phyloP scores from a whole-genome alignment of 2,113 vertebrate genomes.

The Osmerus mordax region DNA sequence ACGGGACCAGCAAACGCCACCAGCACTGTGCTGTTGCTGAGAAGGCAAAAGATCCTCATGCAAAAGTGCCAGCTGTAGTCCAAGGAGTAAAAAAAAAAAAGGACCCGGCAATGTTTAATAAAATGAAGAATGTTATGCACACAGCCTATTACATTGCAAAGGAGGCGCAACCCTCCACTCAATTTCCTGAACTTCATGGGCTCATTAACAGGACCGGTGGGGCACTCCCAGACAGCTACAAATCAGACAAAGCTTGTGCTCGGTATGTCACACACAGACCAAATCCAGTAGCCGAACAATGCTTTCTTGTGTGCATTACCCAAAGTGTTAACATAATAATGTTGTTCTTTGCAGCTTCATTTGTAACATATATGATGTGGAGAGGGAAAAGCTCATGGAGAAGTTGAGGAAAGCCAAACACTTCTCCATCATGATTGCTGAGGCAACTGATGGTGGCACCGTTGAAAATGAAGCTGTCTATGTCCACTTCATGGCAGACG shows the following conservation, averaged over 20 bases:
- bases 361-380: neutral
- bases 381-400: neutral
- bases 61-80: neutral
- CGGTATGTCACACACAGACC: conserved; percentile 5
- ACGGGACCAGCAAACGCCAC: neutral
- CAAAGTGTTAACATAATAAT: neutral
- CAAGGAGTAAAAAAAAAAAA: neutral
- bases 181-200: neutral
- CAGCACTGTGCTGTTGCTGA: neutral
- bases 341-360: conserved; percentile 10
- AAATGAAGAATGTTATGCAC: neutral
- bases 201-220: conserved; percentile 1
- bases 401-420: conserved; percentile 8
- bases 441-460: conserved; percentile 6
- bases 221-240: neutral
- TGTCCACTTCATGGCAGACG: neutral
- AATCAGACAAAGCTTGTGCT: conserved; percentile 15
- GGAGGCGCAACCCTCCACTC: neutral
- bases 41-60: neutral
- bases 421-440: conserved; percentile 14
- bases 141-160: conserved; percentile 2
- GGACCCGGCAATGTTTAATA: neutral
- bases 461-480: conserved; percentile 9
- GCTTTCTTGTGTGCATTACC: neutral
- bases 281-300: conserved; percentile 2